These are phyloP conservation scores for Paratilapia polleni DNA, from an alignment of 2,113 vertebrate genomes.

Conservation along the genomic window DNA sequence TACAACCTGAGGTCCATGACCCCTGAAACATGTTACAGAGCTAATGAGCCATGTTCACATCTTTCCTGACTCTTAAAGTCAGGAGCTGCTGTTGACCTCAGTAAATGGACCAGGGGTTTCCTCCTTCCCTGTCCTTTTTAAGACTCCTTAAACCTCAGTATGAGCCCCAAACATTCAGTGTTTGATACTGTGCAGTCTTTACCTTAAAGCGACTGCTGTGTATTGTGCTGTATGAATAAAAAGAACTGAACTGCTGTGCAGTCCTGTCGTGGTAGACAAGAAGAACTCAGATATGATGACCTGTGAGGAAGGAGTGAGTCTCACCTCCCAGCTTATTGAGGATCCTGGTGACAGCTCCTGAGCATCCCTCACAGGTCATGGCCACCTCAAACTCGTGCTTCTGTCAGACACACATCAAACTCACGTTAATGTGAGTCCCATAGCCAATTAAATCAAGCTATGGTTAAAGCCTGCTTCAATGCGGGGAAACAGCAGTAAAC, in stretches of 20 bases:
- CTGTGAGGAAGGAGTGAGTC: too few relatives aligned
- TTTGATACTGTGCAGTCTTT: neutral
- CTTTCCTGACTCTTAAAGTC: too few relatives aligned
- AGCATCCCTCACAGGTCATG: conserved; percentile 96
- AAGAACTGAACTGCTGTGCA: neutral
- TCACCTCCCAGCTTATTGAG: conserved; percentile 87
- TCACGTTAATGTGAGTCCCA: neutral
- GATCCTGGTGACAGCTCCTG: conserved; percentile 87
- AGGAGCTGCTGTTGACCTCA: too few relatives aligned
- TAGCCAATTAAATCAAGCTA: neutral
- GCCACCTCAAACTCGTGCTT: conserved; percentile 95
- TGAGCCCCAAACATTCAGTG: neutral
- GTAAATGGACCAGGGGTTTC: too few relatives aligned
- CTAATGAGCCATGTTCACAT: too few relatives aligned
- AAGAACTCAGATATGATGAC: neutral
- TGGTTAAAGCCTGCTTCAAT: too few relatives aligned
- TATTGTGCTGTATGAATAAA: too few relatives aligned
- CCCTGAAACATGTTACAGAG: too few relatives aligned
- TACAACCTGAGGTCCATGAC: too few relatives aligned
- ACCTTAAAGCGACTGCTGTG: neutral
- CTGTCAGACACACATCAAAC: conserved; percentile 74
- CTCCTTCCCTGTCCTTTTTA: too few relatives aligned
- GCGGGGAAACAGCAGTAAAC: too few relatives aligned
- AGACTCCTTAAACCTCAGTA: too few relatives aligned
- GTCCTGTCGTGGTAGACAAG: neutral